These are phyloP conservation scores for Punctoribates punctum DNA, from an alignment of 2,888 invertebrate species.

Conservation along the genomic window DNA sequence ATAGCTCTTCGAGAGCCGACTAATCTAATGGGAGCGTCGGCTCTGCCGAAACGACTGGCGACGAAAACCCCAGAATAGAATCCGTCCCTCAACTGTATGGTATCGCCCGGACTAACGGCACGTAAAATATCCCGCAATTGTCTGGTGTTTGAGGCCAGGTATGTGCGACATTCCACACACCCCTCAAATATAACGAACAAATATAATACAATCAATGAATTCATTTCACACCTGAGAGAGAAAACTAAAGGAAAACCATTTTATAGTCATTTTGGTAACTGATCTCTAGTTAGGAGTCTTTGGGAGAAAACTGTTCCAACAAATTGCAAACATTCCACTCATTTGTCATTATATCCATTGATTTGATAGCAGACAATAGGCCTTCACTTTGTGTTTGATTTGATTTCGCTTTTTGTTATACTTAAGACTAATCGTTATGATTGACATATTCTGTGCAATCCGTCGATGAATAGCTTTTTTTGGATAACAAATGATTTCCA, in stretches of 20 bases:
- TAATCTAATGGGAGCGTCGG: constrained; percentile 20
- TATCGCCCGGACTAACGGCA: constrained; percentile 4
- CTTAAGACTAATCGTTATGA: no score
- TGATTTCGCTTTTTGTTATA: neutral
- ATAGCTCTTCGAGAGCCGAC: neutral
- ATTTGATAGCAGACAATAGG: neutral
- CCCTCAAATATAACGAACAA: neutral
- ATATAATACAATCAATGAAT: neutral
- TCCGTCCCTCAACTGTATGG: constrained; percentile 12
- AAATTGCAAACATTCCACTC: neutral
- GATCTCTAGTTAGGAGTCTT: neutral
- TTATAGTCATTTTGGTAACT: neutral
- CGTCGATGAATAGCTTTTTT: no score
- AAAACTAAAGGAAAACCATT: neutral
- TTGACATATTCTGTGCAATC: no score
- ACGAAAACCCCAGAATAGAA: neutral
- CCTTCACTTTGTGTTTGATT: neutral
- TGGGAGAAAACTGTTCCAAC: neutral
- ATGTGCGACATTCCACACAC: constrained; percentile 16
- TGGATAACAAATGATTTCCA: no score
- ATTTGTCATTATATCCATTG: neutral
- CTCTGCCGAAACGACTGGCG: neutral
- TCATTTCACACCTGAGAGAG: neutral
- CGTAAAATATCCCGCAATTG: neutral
- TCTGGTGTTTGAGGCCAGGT: neutral